phyloP scores from a whole-genome alignment of 2,113 vertebrate genomes.

The Ceyx cyanopectus region DNA sequence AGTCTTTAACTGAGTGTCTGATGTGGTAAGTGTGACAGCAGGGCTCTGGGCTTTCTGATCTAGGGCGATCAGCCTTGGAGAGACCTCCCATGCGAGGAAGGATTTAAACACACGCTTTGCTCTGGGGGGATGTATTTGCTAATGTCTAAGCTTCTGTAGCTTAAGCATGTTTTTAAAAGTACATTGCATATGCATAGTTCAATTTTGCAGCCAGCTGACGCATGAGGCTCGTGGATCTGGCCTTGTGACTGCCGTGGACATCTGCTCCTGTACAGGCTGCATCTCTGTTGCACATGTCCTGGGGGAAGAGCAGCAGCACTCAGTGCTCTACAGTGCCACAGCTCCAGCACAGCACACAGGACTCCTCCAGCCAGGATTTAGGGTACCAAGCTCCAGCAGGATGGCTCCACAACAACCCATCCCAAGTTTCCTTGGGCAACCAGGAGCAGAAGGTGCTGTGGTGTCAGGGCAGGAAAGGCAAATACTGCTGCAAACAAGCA shows the following conservation, averaged over 20 bases:
- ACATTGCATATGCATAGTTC: not conserved
- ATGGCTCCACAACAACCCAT: not conserved
- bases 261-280: not conserved
- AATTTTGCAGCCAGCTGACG: not conserved
- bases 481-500: not conserved
- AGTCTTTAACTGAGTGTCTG: not conserved
- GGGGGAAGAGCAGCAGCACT: not conserved
- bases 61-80: not conserved
- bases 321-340: not conserved
- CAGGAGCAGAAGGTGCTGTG: not conserved
- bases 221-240: not conserved
- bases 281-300: not conserved
- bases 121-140: constrained; percentile 6
- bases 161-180: constrained; percentile 28
- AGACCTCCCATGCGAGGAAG: not conserved
- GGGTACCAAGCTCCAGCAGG: accelerated
- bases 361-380: not conserved
- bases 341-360: not conserved
- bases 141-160: constrained; percentile 30
- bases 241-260: not conserved
- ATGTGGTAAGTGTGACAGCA: constrained; percentile 47
- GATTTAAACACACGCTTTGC: constrained; percentile 35
- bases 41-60: not conserved
- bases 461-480: not conserved
- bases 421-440: not conserved